phyloP scores from a whole-genome alignment of 2,113 vertebrate species.

The Sula dactylatra region DNA sequence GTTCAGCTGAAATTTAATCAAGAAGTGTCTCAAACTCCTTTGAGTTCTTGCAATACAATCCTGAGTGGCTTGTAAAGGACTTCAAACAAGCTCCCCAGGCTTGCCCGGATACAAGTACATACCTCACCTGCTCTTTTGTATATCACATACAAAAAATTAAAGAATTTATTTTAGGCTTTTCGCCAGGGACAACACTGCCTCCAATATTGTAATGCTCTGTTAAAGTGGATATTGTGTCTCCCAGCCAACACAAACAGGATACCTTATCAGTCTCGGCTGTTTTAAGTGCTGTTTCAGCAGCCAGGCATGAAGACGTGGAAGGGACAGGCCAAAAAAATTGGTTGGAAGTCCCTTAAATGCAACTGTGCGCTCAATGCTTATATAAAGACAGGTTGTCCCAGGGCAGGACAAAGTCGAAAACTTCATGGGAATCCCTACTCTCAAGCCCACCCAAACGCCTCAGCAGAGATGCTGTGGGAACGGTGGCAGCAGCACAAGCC shows the following conservation, averaged over 20 bases:
- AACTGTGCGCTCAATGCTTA: not conserved
- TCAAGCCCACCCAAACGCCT: not conserved
- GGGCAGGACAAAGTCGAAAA: not conserved
- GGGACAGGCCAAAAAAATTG: not conserved
- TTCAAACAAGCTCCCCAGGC: slow-evolving; percentile 40
- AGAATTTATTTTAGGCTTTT: slow-evolving; percentile 44
- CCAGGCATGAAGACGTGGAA: not conserved
- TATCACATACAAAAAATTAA: slow-evolving; percentile 19
- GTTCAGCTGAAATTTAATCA: slow-evolving; percentile 67
- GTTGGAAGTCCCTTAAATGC: not conserved
- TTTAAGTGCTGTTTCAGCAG: slow-evolving; percentile 46
- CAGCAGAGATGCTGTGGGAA: not conserved
- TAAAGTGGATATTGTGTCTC: not conserved
- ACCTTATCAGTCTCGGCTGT: slow-evolving; percentile 34
- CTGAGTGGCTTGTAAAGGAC: slow-evolving; percentile 52
- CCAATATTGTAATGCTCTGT: not conserved
- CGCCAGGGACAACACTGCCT: slow-evolving; percentile 35
- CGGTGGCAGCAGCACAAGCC: rapidly evolving
- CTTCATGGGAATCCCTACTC: not conserved
- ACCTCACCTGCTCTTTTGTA: slow-evolving; percentile 59
- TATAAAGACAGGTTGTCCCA: not conserved
- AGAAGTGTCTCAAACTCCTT: slow-evolving; percentile 50
- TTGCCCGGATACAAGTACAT: slow-evolving; percentile 43
- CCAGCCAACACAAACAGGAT: slow-evolving; percentile 51
- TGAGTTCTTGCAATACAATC: slow-evolving; percentile 63